phyloP scores from a whole-genome alignment of 2,797 vertebrate species.

The Hoplostethus atlanticus region DNA sequence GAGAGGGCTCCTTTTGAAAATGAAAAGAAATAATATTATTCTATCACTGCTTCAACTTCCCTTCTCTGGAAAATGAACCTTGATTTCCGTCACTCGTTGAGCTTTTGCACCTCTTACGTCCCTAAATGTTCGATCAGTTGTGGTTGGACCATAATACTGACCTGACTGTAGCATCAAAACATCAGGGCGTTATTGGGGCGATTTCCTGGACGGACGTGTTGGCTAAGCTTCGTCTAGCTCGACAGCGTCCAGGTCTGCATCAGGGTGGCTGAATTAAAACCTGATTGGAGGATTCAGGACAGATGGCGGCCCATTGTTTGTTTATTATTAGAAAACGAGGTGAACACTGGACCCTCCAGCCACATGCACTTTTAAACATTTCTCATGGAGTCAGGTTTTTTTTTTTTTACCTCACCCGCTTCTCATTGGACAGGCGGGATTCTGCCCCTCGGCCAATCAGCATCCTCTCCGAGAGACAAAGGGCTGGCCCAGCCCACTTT shows the following conservation, averaged over 20 bases:
- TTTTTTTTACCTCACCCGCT: constrained; percentile 20
- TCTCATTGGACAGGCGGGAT: constrained; percentile 24
- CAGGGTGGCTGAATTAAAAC: constrained; percentile 71
- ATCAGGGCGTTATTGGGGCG: constrained; percentile 22
- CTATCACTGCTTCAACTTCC: too few species aligned
- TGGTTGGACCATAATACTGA: too few species aligned
- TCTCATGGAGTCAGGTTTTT: background rate
- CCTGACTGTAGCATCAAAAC: constrained; percentile 18
- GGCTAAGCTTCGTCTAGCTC: constrained; percentile 54
- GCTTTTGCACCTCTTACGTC: too few species aligned
- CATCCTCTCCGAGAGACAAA: constrained; percentile 48
- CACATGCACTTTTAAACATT: constrained; percentile 21
- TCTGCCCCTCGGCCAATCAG: constrained; percentile 45
- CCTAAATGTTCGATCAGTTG: too few species aligned
- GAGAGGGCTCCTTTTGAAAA: too few species aligned
- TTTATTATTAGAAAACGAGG: constrained; percentile 74
- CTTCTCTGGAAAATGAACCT: too few species aligned
- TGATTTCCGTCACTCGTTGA: too few species aligned
- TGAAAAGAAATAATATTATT: too few species aligned
- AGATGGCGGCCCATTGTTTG: constrained; percentile 83
- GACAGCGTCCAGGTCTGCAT: constrained; percentile 63
- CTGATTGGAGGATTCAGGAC: constrained; percentile 81
- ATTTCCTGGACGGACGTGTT: constrained; percentile 47
- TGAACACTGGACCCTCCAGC: constrained; percentile 41
- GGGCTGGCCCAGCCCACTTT: constrained; percentile 2